Evolutionary conservation across 2,888 invertebrate species (phyloP).

Genomic region (Ophioninae sp.): DNA sequence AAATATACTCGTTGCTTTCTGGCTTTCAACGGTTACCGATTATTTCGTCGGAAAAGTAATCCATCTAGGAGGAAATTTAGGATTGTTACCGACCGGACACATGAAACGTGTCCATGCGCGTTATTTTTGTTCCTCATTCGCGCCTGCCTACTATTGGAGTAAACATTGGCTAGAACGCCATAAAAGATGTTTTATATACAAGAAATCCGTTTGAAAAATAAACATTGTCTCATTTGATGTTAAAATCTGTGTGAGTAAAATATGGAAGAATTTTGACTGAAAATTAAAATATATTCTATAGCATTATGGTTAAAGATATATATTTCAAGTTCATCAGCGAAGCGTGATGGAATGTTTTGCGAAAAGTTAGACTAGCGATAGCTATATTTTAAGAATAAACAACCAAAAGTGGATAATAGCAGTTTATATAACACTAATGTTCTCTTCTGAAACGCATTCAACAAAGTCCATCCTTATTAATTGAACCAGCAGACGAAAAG

Average conservation of each 20-base stretch:
- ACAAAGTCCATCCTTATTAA: not conserved
- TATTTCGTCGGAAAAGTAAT: too few species aligned
- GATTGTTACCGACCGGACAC: too few species aligned
- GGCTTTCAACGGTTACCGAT: too few species aligned
- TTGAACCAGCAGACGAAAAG: not conserved
- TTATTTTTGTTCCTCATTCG: too few species aligned
- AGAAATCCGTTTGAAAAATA: too few species aligned
- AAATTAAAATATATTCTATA: not conserved
- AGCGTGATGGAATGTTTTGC: not conserved
- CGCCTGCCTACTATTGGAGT: too few species aligned
- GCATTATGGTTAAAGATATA: not conserved
- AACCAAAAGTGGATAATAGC: not conserved
- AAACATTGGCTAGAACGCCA: too few species aligned
- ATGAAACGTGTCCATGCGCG: too few species aligned
- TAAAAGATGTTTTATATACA: too few species aligned
- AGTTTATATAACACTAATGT: not conserved
- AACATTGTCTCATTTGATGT: not conserved
- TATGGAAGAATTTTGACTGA: not conserved
- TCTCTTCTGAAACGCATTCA: not conserved
- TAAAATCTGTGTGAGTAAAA: not conserved
- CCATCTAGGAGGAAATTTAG: too few species aligned
- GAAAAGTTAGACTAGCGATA: not conserved
- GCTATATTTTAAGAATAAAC: not conserved
- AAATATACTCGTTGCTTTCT: too few species aligned
- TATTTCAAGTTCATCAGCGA: not conserved